These are phyloP conservation scores for Podocnemis expansa DNA, from an alignment of 2,113 vertebrate species.

Conservation along the genomic window DNA sequence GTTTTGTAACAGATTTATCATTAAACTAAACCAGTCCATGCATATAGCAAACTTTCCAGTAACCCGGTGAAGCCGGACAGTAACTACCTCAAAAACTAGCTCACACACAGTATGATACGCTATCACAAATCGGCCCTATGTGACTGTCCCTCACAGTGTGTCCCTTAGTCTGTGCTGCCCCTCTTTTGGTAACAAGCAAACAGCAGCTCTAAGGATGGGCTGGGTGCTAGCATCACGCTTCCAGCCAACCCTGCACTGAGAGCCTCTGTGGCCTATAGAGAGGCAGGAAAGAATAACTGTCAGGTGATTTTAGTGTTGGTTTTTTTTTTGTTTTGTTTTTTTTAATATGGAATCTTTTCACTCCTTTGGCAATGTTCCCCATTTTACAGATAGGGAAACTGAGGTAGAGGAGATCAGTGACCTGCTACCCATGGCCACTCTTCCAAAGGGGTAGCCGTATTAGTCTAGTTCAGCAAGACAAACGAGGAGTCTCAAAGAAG, in stretches of 20 bases:
- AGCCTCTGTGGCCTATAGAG: neutral
- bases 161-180: no score
- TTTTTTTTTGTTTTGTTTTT: no score
- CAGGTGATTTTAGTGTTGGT: neutral
- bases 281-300: neutral
- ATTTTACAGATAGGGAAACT: neutral
- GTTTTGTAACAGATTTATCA: neutral
- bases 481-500: no score
- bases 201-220: neutral
- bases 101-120: no score
- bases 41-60: neutral
- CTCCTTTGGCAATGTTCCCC: neutral
- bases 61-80: neutral
- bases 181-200: neutral
- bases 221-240: neutral
- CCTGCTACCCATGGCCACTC: neutral
- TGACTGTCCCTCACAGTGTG: neutral
- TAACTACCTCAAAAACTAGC: neutral
- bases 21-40: neutral
- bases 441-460: no score
- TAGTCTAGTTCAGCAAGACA: no score
- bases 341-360: accelerated
- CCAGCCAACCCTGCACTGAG: neutral
- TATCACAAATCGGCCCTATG: neutral
- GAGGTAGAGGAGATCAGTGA: neutral